phyloP scores from a whole-genome alignment of 2,888 invertebrate genomes.

The Scaptomyza cyrtandrae region DNA sequence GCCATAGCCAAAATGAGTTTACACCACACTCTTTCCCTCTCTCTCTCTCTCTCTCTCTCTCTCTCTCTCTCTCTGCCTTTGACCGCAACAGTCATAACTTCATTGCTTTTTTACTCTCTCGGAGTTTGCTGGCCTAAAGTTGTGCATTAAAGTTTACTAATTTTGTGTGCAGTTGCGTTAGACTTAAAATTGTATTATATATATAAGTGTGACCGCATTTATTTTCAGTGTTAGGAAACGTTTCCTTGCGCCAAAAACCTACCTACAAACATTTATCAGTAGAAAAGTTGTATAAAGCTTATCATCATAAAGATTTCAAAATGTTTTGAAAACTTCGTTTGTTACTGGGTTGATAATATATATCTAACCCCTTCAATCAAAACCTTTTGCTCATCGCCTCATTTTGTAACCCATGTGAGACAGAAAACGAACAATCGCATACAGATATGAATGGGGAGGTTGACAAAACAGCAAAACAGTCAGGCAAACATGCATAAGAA shows the following conservation, averaged over 20 bases:
- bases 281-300: neutral
- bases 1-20: slow-evolving; percentile 33
- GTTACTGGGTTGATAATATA: neutral
- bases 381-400: slow-evolving; percentile 22
- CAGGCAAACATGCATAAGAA: slow-evolving; percentile 53
- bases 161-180: neutral
- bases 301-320: neutral
- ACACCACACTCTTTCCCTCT: slow-evolving; percentile 1
- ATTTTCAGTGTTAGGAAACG: neutral
- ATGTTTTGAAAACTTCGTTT: neutral
- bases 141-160: neutral
- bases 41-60: neutral
- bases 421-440: neutral
- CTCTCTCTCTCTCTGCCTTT: neutral
- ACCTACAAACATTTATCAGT: neutral
- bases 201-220: neutral
- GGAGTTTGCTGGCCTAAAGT: slow-evolving; percentile 1
- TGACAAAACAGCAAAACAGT: slow-evolving; percentile 14
- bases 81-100: slow-evolving; percentile 36
- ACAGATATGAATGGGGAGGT: neutral
- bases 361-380: neutral
- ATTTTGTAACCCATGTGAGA: slow-evolving; percentile 48
- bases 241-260: too few relatives aligned
- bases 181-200: neutral
- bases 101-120: neutral